These are phyloP conservation scores for Lamellibrachia satsuma DNA, from an alignment of 2,888 invertebrate species.

Conservation along the genomic window DNA sequence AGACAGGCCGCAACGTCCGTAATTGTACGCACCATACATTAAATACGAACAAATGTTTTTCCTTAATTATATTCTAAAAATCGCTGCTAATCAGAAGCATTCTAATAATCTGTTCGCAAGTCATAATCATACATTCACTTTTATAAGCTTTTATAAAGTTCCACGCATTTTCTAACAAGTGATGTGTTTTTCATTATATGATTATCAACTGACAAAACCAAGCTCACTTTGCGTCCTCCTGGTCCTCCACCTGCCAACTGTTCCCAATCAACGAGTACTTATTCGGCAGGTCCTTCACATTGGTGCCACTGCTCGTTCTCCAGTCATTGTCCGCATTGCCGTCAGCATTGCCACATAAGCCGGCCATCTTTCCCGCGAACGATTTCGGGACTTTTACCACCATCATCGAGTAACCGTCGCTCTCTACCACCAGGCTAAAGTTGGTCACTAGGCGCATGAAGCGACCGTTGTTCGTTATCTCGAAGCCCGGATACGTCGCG, in stretches of 20 bases:
- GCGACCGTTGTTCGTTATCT: constrained; percentile 27
- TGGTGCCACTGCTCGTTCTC: constrained; percentile 18
- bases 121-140: too few relatives aligned
- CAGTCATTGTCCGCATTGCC: constrained; percentile 14
- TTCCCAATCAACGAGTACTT: constrained; percentile 18
- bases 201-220: neutral
- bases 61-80: too few relatives aligned
- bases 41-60: too few relatives aligned
- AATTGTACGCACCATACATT: too few relatives aligned
- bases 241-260: constrained; percentile 26
- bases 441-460: constrained; percentile 29
- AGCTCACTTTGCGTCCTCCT: neutral
- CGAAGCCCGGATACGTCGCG: neutral
- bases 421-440: constrained; percentile 30
- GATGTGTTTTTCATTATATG: too few relatives aligned
- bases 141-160: too few relatives aligned
- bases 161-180: too few relatives aligned
- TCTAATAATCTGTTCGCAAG: too few relatives aligned
- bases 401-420: constrained; percentile 23
- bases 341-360: constrained; percentile 26
- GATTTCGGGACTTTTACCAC: constrained; percentile 21
- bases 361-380: constrained; percentile 19
- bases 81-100: too few relatives aligned
- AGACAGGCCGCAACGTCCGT: too few relatives aligned
- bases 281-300: neutral